Evolutionary conservation across 2,888 invertebrate species (phyloP).

Genomic region (Arge pagana): DNA sequence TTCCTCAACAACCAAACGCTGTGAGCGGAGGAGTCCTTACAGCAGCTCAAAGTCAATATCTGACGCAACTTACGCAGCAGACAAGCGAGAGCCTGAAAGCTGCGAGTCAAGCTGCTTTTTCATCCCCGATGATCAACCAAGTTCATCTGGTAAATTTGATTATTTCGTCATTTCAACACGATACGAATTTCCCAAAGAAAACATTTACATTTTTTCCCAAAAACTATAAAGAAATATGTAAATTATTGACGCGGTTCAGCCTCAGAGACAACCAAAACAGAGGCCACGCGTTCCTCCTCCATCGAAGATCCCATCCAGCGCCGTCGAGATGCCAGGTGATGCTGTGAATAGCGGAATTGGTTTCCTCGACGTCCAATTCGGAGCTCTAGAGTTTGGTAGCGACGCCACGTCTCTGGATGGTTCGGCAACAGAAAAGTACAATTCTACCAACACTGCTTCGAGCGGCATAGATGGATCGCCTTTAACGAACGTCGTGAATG

Average conservation of each 20-base stretch:
- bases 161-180: not conserved
- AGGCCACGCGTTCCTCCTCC: constrained; percentile 55
- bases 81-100: constrained; percentile 63
- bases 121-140: constrained; percentile 49
- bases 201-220: too few species aligned
- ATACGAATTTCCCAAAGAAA: not conserved
- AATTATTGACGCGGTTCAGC: too few species aligned
- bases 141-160: constrained; percentile 38
- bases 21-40: constrained; percentile 57
- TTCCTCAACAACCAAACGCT: constrained; percentile 57
- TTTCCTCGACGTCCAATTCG: constrained; percentile 92
- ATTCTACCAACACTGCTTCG: constrained; percentile 51
- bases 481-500: constrained; percentile 38
- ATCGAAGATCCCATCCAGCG: constrained; percentile 84
- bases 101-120: constrained; percentile 54
- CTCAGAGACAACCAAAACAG: constrained; percentile 51
- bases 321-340: constrained; percentile 97
- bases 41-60: constrained; percentile 66
- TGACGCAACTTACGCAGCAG: constrained; percentile 65
- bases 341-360: constrained; percentile 72
- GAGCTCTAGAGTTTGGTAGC: constrained; percentile 78
- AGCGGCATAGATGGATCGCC: constrained; percentile 48
- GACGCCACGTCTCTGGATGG: constrained; percentile 61
- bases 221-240: too few species aligned
- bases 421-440: constrained; percentile 59